Evolutionary conservation across 2,113 vertebrate genomes (phyloP).

Genomic region (Ranitomeya variabilis): DNA sequence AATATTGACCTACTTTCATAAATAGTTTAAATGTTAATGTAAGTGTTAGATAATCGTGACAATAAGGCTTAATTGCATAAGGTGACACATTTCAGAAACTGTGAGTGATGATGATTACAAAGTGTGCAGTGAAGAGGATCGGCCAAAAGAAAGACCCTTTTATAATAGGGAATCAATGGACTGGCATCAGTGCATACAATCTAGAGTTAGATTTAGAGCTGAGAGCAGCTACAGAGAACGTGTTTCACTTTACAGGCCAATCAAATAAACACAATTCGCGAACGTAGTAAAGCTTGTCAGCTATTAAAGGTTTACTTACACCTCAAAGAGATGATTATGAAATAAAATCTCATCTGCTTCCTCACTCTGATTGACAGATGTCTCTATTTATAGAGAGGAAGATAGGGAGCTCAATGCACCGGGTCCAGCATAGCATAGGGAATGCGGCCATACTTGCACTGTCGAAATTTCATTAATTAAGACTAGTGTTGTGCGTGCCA

Average conservation of each 20-base stretch:
- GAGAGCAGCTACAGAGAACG: neutral
- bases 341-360: neutral
- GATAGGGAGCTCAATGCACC: neutral
- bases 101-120: neutral
- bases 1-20: conserved; percentile 1
- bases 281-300: neutral
- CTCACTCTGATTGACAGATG: neutral
- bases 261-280: neutral
- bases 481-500: too few relatives aligned
- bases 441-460: too few relatives aligned
- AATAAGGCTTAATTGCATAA: neutral
- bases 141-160: neutral
- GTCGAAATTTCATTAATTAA: too few relatives aligned
- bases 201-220: neutral
- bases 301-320: neutral
- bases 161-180: neutral
- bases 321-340: neutral
- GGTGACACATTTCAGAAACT: neutral
- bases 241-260: neutral
- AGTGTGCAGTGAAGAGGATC: neutral
- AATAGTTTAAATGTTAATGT: neutral
- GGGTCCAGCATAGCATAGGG: too few relatives aligned
- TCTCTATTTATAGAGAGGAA: neutral
- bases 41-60: neutral
- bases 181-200: neutral